Evolutionary conservation across 2,797 vertebrate genomes (phyloP).

Genomic region (Enteromius fasciolatus): DNA sequence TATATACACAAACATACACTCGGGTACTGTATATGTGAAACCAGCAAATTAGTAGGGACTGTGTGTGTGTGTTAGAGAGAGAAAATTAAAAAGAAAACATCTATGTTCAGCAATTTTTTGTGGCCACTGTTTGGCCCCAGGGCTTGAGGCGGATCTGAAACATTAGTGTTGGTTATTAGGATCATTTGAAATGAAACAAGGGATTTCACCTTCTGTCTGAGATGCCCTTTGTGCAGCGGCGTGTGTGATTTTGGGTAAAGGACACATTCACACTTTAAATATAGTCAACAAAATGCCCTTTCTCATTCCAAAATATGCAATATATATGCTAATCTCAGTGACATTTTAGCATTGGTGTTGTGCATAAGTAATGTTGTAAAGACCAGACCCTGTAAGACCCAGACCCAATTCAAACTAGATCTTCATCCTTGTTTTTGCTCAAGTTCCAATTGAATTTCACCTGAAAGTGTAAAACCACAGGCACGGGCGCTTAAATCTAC

Average conservation of each 20-base stretch:
- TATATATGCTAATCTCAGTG: slow-evolving; percentile 33
- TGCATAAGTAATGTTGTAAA: slow-evolving; percentile 12
- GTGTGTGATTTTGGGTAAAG: slow-evolving; percentile 38
- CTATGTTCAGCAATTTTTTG: slow-evolving; percentile 20
- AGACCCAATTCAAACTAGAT: slow-evolving; percentile 11
- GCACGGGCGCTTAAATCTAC: not conserved
- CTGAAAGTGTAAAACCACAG: not conserved
- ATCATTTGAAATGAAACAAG: slow-evolving; percentile 36
- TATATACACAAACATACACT: not conserved
- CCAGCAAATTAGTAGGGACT: not conserved
- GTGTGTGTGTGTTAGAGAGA: not conserved
- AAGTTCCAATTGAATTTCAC: not conserved
- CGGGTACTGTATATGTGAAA: not conserved
- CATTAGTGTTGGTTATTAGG: slow-evolving; percentile 39
- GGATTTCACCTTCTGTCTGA: slow-evolving; percentile 53
- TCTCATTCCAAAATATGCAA: slow-evolving; percentile 35
- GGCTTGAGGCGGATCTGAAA: slow-evolving; percentile 15
- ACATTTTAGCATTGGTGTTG: slow-evolving; percentile 15
- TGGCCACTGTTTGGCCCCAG: not conserved
- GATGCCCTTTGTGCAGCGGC: slow-evolving; percentile 25
- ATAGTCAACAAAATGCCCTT: slow-evolving; percentile 23
- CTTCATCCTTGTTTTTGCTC: not conserved
- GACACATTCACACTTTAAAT: slow-evolving; percentile 27
- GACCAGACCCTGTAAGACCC: slow-evolving; percentile 1
- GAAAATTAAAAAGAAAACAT: not conserved